Percentiles rank a stretch among this genome's conserved stretches.
phyloP scores from a whole-genome alignment of 53 echinoderm and acorn worm genomes.

The Holothuria scabra region DNA sequence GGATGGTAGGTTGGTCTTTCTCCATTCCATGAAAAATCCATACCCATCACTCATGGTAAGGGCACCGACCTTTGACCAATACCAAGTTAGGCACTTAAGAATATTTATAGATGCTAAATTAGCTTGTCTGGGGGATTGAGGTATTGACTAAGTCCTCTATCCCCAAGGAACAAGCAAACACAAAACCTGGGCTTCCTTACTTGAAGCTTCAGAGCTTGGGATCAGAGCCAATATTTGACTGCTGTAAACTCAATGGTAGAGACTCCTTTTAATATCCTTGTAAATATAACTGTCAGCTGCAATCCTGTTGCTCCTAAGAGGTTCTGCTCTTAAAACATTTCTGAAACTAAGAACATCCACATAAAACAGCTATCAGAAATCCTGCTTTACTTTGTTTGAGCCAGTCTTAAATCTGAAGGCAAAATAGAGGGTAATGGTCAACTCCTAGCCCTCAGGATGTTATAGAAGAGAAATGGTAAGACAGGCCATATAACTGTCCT shows the following conservation, averaged over 20 bases:
- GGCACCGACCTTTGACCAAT: slow-evolving; percentile 27
- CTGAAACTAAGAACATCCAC: neutral
- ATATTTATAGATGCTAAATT: slow-evolving; percentile 41
- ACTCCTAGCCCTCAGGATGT: too few species aligned
- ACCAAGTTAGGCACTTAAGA: slow-evolving; percentile 16
- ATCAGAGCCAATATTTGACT: slow-evolving; percentile 32
- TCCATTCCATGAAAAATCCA: neutral
- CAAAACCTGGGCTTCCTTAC: slow-evolving; percentile 18
- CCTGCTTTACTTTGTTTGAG: too few species aligned
- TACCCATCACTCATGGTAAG: neutral
- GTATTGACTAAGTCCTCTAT: slow-evolving; percentile 18
- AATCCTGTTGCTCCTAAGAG: slow-evolving; percentile 3
- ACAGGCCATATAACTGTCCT: too few species aligned
- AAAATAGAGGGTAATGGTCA: too few species aligned
- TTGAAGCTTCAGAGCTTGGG: neutral
- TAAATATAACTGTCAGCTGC: slow-evolving; percentile 12
- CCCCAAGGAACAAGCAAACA: slow-evolving; percentile 1
- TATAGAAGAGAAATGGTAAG: too few species aligned
- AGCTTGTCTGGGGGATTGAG: slow-evolving; percentile 26
- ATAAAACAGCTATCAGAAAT: too few species aligned
- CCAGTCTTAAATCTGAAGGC: too few species aligned
- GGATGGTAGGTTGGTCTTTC: neutral
- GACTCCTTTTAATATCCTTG: slow-evolving; percentile 33
- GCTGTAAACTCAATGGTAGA: slow-evolving; percentile 33
- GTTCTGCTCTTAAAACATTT: neutral